Conservation (phyloP, 2,888 invertebrate species). For the Habrosyne pyritoides region DNA sequence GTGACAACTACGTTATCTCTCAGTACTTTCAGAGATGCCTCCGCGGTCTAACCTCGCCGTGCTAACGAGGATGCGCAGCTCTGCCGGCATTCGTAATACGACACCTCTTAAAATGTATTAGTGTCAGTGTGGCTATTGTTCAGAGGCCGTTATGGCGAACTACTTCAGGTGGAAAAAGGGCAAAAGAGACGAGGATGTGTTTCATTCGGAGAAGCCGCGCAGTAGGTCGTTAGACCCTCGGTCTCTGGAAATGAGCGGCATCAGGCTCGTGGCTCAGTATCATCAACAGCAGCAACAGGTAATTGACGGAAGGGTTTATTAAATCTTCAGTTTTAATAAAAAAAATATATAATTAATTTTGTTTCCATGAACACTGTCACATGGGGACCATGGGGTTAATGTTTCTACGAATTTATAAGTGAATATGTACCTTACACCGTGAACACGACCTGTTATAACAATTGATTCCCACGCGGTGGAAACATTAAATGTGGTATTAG, state of each 20-base stretch:
- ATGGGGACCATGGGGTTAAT: too few species aligned
- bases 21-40: conserved; percentile 73
- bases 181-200: conserved; percentile 82
- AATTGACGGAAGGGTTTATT: too few species aligned
- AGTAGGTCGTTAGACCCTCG: conserved; percentile 90
- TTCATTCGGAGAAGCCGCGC: conserved; percentile 85
- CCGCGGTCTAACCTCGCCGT: conserved; percentile 56
- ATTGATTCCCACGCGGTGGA: neutral
- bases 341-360: too few species aligned
- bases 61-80: conserved; percentile 41
- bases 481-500: neutral
- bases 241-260: conserved; percentile 87
- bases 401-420: neutral
- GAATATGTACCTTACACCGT: neutral
- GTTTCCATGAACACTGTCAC: too few species aligned
- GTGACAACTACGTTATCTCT: conserved; percentile 74
- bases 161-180: conserved; percentile 88
- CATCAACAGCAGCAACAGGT: conserved; percentile 55
- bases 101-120: conserved; percentile 35
- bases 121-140: conserved; percentile 42
- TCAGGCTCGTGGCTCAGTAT: conserved; percentile 83
- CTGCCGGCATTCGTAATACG: conserved; percentile 25
- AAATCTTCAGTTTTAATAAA: too few species aligned
- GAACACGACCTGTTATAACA: neutral
- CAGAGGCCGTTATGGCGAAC: conserved; percentile 80